A percentile compares a stretch with the other conserved stretches of the same genome.
Conservation (phyloP, 2,113 vertebrate species). For the Perccottus glenii region DNA sequence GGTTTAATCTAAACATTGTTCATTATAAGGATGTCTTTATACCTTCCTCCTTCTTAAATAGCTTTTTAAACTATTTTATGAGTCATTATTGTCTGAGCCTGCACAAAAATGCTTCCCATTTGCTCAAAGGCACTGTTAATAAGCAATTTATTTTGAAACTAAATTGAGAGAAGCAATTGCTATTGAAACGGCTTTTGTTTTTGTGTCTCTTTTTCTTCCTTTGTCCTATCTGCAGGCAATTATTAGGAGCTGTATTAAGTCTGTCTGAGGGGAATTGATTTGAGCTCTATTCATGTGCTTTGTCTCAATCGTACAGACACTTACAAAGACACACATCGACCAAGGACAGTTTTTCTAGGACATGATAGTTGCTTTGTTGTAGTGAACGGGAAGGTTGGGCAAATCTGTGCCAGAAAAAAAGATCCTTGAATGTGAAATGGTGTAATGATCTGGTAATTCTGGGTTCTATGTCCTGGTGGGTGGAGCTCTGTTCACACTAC, state of each 20-base stretch:
- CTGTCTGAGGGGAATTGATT: slow-evolving; percentile 77
- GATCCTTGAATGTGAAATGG: no score
- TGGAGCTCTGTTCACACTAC: no score
- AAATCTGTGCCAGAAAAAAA: no score
- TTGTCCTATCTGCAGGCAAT: slow-evolving; percentile 74
- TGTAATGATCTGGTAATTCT: no score
- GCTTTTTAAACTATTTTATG: slow-evolving; percentile 44
- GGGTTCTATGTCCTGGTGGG: no score
- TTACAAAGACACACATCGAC: no score
- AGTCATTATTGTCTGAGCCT: slow-evolving; percentile 50
- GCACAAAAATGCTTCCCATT: slow-evolving; percentile 51
- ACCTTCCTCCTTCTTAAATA: slow-evolving; percentile 23
- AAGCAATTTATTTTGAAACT: slow-evolving; percentile 67
- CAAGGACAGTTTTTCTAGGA: slow-evolving; percentile 72
- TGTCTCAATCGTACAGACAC: slow-evolving; percentile 63
- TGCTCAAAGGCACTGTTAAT: slow-evolving; percentile 63
- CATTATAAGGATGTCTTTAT: slow-evolving; percentile 26
- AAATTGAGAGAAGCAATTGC: slow-evolving; percentile 64
- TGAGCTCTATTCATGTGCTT: slow-evolving; percentile 77
- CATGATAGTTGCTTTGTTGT: slow-evolving; percentile 51
- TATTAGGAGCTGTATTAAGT: slow-evolving; percentile 77
- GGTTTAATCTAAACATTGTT: slow-evolving; percentile 34
- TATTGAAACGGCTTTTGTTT: slow-evolving; percentile 66
- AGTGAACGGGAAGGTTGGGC: slow-evolving; percentile 34
- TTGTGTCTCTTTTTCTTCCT: slow-evolving; percentile 58